A percentile compares a stretch with the other conserved stretches of the same genome.
Evolutionary conservation across 2,888 invertebrate species (phyloP).

Genomic region (Synergus itoensis): DNA sequence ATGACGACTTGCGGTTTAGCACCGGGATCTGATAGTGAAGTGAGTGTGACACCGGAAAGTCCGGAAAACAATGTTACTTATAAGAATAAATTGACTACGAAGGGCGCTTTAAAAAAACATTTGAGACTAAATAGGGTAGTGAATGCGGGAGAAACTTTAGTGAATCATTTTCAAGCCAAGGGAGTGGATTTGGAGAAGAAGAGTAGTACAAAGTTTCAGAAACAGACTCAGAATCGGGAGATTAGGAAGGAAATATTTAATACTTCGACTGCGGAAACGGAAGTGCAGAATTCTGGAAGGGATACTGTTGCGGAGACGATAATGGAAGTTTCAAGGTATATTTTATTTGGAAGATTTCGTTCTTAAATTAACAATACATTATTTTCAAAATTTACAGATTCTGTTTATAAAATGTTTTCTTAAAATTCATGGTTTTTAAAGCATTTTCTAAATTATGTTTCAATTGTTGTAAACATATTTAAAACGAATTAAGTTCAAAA

Average conservation of each 20-base stretch:
- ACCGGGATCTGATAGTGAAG: constrained; percentile 52
- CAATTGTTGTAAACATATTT: not conserved
- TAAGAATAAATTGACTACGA: constrained; percentile 44
- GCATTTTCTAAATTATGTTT: not conserved
- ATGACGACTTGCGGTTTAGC: constrained; percentile 67
- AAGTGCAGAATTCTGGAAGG: constrained; percentile 46
- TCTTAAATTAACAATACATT: not conserved
- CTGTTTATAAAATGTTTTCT: not conserved
- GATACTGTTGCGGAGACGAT: constrained; percentile 73
- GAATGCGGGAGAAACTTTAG: constrained; percentile 55
- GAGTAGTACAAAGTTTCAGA: constrained; percentile 21
- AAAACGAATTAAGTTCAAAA: not conserved
- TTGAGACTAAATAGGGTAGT: constrained; percentile 68
- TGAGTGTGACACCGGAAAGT: constrained; percentile 43
- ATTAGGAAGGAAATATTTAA: constrained; percentile 1
- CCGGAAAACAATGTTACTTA: constrained; percentile 30
- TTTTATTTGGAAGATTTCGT: constrained; percentile 47
- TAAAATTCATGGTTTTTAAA: not conserved
- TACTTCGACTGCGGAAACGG: constrained; percentile 60
- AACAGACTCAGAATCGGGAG: constrained; percentile 37
- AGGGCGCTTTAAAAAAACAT: constrained; percentile 57
- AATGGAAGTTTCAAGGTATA: constrained; percentile 71
- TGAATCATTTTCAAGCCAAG: constrained; percentile 49
- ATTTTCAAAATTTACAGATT: not conserved
- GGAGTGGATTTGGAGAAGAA: constrained; percentile 29